Evolutionary conservation across 1,140 invertebrate genomes (phyloP), one percentile per base, ranked within the genome.

Genomic region (Apis cerana): DNA sequence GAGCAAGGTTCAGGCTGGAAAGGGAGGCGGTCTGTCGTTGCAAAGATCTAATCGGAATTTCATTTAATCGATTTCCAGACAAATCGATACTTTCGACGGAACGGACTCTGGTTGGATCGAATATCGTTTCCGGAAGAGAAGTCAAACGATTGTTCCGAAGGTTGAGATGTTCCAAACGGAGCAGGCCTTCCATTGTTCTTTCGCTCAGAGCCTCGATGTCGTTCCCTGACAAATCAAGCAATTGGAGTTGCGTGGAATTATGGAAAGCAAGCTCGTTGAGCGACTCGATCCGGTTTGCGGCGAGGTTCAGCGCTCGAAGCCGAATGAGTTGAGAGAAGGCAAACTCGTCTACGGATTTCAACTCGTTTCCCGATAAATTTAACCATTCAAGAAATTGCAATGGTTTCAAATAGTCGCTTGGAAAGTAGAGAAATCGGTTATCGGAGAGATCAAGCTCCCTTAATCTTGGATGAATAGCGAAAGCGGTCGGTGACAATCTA

Each of bases 251-350:
- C 0, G 97, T 96, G 0, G 98, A 98, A 91, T 98, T 98, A 86
- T 98, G 96, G 91, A 98, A 98, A 1, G 97, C 97, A 94, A 97
- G 96, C 94, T 98, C 97, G 84, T 96, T 97, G 17, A 99, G 76
- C 9, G 95, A 95, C 89, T 97, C 97, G 83, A 99, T 95, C 85
- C 96, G 93, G 90, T 98, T 98, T 78, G 96, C 91, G 0, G 96
- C 95, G 17, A 98, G 91, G 83, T 96, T 93, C 48, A 99, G 91
- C 4, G 94, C 94, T 77, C 96, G 95, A 4, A 98, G 93, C 75
- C 96, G 95, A 8, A 96, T 96, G 50, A 98, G 94, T 67, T 97
- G 96, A 0, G 97, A 96, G 92, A 98, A 98, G 88, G 97, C 97
- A 84, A 97, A 95, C 90, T 98, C 97, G 78, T 97, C 96, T 12